Evolutionary conservation across 2,797 vertebrate genomes (phyloP).

Genomic region (Anas georgica): DNA sequence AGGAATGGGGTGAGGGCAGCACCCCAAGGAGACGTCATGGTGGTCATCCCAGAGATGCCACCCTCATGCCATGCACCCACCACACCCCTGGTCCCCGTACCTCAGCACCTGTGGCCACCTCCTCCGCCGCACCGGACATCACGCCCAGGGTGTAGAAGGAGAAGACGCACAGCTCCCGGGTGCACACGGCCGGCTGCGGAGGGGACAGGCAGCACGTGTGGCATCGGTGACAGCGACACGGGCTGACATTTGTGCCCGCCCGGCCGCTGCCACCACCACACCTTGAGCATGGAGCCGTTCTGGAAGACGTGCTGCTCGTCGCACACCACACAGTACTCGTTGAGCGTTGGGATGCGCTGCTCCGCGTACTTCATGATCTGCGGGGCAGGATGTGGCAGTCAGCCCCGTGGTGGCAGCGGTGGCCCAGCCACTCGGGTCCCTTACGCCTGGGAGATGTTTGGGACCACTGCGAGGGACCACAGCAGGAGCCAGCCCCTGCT

Average conservation of each 20-base stretch:
- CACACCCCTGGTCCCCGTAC: constrained; percentile 37
- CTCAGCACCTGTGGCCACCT: constrained; percentile 98
- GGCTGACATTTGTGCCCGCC: accelerated
- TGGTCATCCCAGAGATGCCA: too few species aligned
- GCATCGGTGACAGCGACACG: accelerated
- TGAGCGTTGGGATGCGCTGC: constrained; percentile 96
- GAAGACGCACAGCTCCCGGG: constrained; percentile 96
- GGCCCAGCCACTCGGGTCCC: too few species aligned
- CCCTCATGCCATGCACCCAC: background rate
- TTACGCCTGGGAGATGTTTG: too few species aligned
- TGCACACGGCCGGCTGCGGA: constrained; percentile 93
- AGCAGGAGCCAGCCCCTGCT: background rate
- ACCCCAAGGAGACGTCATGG: accelerated
- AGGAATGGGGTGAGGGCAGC: background rate
- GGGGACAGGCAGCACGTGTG: background rate
- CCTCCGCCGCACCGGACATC: constrained; percentile 97
- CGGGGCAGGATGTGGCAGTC: background rate
- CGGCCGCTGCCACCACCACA: constrained; percentile 2
- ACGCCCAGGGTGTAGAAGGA: constrained; percentile 98
- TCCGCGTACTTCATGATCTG: constrained; percentile 99
- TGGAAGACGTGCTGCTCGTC: constrained; percentile 99
- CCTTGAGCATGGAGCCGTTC: constrained; percentile 99
- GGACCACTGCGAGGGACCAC: background rate
- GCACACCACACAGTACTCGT: constrained; percentile 98
- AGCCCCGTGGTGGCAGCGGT: accelerated